These are phyloP conservation scores for Autographa pulchrina DNA, from an alignment of 2,888 invertebrate genomes.

Conservation along the genomic window DNA sequence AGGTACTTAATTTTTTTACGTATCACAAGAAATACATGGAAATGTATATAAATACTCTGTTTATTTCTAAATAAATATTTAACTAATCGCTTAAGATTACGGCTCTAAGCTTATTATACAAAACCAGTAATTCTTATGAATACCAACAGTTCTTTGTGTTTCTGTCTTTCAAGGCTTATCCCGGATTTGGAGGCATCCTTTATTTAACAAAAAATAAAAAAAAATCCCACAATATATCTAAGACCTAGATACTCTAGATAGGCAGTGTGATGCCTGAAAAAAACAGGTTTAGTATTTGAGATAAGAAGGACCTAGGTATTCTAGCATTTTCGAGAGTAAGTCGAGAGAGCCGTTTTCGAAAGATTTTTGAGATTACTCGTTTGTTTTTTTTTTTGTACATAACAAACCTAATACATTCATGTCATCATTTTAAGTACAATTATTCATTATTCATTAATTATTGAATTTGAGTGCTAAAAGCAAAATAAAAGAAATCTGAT, in stretches of 20 bases:
- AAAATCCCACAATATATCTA: background rate
- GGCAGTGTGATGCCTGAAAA: background rate
- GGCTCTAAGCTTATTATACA: constrained; percentile 39
- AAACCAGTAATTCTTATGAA: constrained; percentile 25
- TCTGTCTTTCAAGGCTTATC: constrained; percentile 23
- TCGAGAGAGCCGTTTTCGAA: too few species aligned
- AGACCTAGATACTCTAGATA: background rate
- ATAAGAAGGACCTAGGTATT: background rate
- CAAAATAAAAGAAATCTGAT: too few species aligned
- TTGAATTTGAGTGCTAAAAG: too few species aligned
- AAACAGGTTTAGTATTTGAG: background rate
- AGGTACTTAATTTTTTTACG: too few species aligned
- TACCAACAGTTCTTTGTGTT: constrained; percentile 32
- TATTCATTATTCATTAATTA: too few species aligned
- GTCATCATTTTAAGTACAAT: too few species aligned
- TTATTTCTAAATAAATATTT: background rate
- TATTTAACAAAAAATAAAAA: constrained; percentile 4
- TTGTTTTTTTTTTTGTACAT: too few species aligned
- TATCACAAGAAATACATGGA: too few species aligned
- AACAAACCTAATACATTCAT: too few species aligned
- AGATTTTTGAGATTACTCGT: too few species aligned
- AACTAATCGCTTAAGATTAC: constrained; percentile 24
- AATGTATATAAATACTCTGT: too few species aligned
- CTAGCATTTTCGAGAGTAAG: too few species aligned
- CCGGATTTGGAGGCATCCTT: constrained; percentile 1